Base-by-base conservation (phyloP, 1,140 invertebrate species). In the Contarinia nasturtii region DNA sequence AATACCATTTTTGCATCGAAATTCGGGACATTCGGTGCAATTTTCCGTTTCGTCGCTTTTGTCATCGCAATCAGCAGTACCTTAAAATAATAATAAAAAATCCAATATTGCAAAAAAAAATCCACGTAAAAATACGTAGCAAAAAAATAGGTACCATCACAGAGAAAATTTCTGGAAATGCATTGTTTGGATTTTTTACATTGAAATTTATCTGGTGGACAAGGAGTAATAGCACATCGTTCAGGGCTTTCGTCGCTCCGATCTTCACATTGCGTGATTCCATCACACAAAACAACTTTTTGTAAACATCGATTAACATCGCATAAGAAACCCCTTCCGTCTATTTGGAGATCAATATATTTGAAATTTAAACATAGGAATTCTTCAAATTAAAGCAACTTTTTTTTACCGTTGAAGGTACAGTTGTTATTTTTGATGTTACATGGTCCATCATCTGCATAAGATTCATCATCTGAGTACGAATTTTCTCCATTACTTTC, bases 381-480 rank as follows among this genome's bases (percentile, higher is more conserved):
- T n/a, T n/a, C n/a, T n/a, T n/a, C n/a, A n/a, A n/a, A n/a, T n/a
- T n/a, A n/a, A 27, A 27, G 3, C 10, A 27, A 5, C 3, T 27
- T 27, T 10, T 3, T 27, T 27, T 27, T 27, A 27, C 27, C 27
- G 10, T 27, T 27, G 27, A 27, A 27, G 10, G 27, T 27, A 10
- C 27, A 27, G 27, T 27, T 27, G 33, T 40, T n/a, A n/a, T n/a
- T 54, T 7, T 50, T 51, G 0, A 54, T 51, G 52, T 56, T 54
- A 33, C 56, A 66, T 19, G 55, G 58, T 18, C 70, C 73, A 10
- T 52, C 48, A 2, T 58, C 54, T 17, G 66, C 62, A 7, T 74
- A 68, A 55, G 71, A 61, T 57, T 93, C 87, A 60, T 95, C 91
- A 10, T 76, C 80, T n/a, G n/a, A n/a, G n/a, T n/a, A n/a, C n/a